Evolutionary conservation across 2,888 invertebrate genomes (phyloP).

Genomic region (Crocallis elinguaria): DNA sequence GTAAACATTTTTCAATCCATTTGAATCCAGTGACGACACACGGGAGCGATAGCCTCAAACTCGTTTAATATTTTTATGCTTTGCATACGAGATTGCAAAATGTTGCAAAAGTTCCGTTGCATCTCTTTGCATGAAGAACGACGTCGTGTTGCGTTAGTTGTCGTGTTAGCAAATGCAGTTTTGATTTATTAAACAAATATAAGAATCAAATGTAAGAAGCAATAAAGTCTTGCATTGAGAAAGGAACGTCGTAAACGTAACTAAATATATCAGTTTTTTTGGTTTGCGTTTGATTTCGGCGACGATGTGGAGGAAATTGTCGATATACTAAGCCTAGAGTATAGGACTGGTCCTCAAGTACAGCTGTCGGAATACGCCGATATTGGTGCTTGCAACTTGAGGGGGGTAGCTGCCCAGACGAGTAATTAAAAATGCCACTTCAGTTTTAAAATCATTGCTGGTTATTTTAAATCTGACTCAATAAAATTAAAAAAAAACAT

Average conservation of each 20-base stretch:
- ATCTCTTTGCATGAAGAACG: constrained; percentile 27
- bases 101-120: constrained; percentile 38
- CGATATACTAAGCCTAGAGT: neutral
- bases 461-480: too few relatives aligned
- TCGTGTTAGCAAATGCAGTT: constrained; percentile 3
- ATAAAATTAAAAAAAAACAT: too few relatives aligned
- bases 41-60: constrained; percentile 57
- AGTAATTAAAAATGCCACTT: too few relatives aligned
- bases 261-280: too few relatives aligned
- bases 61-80: constrained; percentile 55
- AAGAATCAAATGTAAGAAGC: neutral
- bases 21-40: constrained; percentile 28
- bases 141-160: constrained; percentile 12
- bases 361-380: too few relatives aligned
- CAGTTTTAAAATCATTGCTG: too few relatives aligned
- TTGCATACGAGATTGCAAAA: constrained; percentile 43
- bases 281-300: too few relatives aligned
- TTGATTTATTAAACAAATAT: neutral
- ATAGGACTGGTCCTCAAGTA: too few relatives aligned
- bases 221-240: too few relatives aligned
- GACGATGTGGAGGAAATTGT: neutral
- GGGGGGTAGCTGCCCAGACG: too few relatives aligned
- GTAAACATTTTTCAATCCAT: constrained; percentile 18
- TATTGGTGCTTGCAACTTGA: too few relatives aligned
- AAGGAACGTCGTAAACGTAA: too few relatives aligned